These are phyloP conservation scores for Diaprepes abbreviatus DNA, from an alignment of 2,888 invertebrate species.

Conservation along the genomic window DNA sequence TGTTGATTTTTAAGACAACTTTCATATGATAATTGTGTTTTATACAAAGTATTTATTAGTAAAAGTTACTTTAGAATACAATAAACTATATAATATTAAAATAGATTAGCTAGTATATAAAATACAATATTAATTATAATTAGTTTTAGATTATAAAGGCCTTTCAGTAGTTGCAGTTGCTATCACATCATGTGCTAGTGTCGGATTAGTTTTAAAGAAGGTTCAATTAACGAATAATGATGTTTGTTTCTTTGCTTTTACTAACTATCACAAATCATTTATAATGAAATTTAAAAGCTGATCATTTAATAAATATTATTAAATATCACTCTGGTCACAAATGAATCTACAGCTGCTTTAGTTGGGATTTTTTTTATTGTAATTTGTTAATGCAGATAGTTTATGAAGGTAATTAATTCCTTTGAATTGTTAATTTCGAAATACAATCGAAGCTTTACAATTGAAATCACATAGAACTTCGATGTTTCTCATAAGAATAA, in stretches of 20 bases:
- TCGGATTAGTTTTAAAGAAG: not conserved
- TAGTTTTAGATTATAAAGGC: constrained; percentile 2
- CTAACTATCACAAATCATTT: not conserved
- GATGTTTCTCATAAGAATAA: too few species aligned
- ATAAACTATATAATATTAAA: not conserved
- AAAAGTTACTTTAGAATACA: not conserved
- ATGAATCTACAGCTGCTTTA: too few species aligned
- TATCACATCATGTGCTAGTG: not conserved
- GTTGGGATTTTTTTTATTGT: too few species aligned
- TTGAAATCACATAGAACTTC: too few species aligned
- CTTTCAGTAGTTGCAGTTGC: not conserved
- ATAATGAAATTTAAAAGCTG: too few species aligned
- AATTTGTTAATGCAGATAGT: too few species aligned
- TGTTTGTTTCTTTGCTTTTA: constrained; percentile 11
- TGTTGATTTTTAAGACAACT: not conserved
- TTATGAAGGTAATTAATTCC: too few species aligned
- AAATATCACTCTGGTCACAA: too few species aligned
- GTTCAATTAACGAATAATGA: not conserved
- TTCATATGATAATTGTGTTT: not conserved
- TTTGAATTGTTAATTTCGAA: too few species aligned
- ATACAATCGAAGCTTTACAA: too few species aligned
- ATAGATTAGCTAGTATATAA: constrained; percentile 6
- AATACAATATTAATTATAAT: not conserved
- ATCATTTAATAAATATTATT: too few species aligned
- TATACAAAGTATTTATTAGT: not conserved